Conservation (phyloP, 2,113 vertebrate genomes). For the Euleptes europaea region DNA sequence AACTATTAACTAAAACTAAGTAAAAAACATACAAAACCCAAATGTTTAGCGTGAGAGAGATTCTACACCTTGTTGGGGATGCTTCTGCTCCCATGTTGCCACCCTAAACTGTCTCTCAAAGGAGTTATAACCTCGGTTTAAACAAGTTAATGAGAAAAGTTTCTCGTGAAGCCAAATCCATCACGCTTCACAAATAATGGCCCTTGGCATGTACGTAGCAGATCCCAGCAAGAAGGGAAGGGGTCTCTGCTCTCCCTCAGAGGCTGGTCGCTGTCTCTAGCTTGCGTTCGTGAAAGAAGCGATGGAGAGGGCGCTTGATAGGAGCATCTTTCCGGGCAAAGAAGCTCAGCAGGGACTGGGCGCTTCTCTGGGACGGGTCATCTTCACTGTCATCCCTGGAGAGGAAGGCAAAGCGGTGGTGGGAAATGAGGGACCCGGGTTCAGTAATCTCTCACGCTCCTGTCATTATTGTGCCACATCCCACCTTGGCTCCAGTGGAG, state of each 20-base stretch:
- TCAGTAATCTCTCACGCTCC: background rate
- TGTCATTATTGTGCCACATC: too few species aligned
- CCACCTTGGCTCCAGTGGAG: too few species aligned
- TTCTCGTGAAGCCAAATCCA: background rate
- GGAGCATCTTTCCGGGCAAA: constrained; percentile 61
- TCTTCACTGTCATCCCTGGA: constrained; percentile 80
- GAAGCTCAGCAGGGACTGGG: constrained; percentile 78
- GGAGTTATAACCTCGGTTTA: background rate
- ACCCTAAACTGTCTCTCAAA: background rate
- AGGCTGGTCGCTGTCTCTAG: constrained; percentile 73
- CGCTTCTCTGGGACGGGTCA: constrained; percentile 68
- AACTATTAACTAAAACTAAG: background rate
- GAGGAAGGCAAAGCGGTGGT: background rate
- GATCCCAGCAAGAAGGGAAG: background rate
- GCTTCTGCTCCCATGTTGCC: background rate
- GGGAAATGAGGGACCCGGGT: background rate
- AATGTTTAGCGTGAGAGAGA: background rate
- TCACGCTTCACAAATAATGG: too few species aligned
- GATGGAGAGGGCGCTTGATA: constrained; percentile 69
- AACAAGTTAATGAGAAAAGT: background rate
- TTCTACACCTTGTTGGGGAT: background rate
- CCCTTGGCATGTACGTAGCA: too few species aligned
- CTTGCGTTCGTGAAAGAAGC: constrained; percentile 85
- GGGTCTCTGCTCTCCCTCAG: constrained; percentile 33
- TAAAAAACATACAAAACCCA: background rate